Evolutionary conservation across 2,888 invertebrate genomes (phyloP), one percentile per base, ranked within the genome.

Genomic region (Lasioglossum villosulum): DNA sequence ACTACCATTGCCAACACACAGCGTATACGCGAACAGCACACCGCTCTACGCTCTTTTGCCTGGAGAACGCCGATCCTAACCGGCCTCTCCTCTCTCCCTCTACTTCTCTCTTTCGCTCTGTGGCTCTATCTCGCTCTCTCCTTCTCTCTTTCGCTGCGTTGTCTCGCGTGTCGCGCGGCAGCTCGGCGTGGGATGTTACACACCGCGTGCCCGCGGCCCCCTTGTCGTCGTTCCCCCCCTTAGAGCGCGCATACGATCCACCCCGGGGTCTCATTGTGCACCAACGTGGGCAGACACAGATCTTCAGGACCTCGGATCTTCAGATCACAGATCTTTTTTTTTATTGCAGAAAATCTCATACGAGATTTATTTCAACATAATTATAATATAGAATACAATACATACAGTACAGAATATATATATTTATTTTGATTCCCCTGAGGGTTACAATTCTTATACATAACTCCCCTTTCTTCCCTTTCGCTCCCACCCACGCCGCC

Each of bases 61-160:
- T 85, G 91, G 91, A 90, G 90, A 90, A 89, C 89, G 87, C 89
- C 86, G 89, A 89, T 89, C 88, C 34, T 66, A 66, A 56, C 79
- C n/a, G 81, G 72, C 68, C 56, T 79, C 37, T 37, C n/a, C 71
- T 27, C 76, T 82, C 89, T 80, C 86, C 82, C 81, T 16, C 59
- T 27, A 12, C 4, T 14, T 14, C 30, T 30, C 27, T 66, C 23
- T 66, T 23, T 10, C 19, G 34, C 63, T 30, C 16, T 30, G 2
- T 63, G 6, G 0, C 16, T 30, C 16, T 16, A 6, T 63, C 63
- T 16, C 16, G 2, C 30, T 30, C 27, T 30, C 16, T 30, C 30
- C 5, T 63, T 63, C 30, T 63, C 16, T 63, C 6, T 30, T 30
- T 63, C 59, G 27, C 5, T 63, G 59, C 6, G 27, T 63, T 63